Base-by-base conservation (phyloP, 2,797 vertebrate species). In the Carduelis carduelis region DNA sequence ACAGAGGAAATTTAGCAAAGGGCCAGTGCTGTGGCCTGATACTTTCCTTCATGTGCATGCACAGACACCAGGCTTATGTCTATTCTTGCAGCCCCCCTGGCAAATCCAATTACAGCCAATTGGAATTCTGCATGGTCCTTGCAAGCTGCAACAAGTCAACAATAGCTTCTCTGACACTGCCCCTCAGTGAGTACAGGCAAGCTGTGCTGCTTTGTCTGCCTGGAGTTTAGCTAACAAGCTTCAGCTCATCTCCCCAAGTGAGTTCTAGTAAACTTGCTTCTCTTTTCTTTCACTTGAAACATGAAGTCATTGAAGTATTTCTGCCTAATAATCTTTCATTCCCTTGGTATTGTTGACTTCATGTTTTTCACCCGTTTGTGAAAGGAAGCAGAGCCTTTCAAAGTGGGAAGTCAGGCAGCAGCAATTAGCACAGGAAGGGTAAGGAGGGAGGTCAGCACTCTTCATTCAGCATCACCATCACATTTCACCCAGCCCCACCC, bases 91-190 rank as follows among this genome's bases (percentile, higher is more conserved):
- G 10, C 28, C 37, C 28, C 63, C 20, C 72, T 41, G 75, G 83
- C 88, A 94, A 89, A 93, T 61, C 49, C 43, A 80, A 8, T 55
- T 86, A 53, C 86, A 71, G 72, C 43, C 53, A 74, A 34, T 2
- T 82, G 78, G 53, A 72, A 79, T 44, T 41, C 86, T 65, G 43
- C 79, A 93, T 76, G 68, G 94, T 64, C 61, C 50, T 72, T 79
- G 56, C 98, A 98, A 97, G 98, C 97, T 93, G 85, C 85, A 97
- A 97, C 98, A 98, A 60, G 98, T 97, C 97, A 97, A 97, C 97
- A 97, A 96, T 24, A 70, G 50, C 74, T 86, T 43, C 64, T 69
- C 57, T 90, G 47, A 32, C 21, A 5, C 86, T 94, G 95, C 92
- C 95, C 97, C 97, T 97, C 97, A 95, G 93, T 55, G 53, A 97